These are phyloP conservation scores for Cherax destructor DNA, from an alignment of 1,140 invertebrate species.

Conservation along the genomic window DNA sequence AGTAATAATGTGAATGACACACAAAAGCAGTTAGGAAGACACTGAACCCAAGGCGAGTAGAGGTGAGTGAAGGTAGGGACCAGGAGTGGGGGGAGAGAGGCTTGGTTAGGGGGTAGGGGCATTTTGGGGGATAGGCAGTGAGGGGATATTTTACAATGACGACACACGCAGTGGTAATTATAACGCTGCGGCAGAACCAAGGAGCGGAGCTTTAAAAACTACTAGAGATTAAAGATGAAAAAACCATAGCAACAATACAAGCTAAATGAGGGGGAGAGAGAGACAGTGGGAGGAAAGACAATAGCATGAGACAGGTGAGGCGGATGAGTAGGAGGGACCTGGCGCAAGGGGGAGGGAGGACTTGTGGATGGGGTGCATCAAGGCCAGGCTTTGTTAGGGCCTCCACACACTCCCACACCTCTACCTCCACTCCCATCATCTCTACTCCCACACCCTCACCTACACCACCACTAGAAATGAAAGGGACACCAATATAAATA, in stretches of 20 bases:
- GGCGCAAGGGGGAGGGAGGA: neutral
- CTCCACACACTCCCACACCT: neutral
- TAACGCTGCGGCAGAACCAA: too few species aligned
- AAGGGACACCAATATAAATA: too few species aligned
- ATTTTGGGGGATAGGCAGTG: too few species aligned
- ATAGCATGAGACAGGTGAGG: neutral
- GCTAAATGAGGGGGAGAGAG: neutral
- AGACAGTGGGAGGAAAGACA: neutral
- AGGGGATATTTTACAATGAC: too few species aligned
- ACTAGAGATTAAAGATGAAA: too few species aligned
- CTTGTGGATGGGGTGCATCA: neutral
- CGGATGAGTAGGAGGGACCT: too few species aligned
- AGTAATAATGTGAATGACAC: neutral
- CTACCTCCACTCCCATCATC: neutral
- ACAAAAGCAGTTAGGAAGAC: neutral
- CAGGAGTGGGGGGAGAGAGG: too few species aligned
- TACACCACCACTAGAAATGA: too few species aligned
- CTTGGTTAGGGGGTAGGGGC: too few species aligned
- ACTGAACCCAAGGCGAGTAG: neutral
- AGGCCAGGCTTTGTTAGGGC: conserved; percentile 35
- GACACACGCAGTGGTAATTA: too few species aligned
- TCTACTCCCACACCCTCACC: neutral
- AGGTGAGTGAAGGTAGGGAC: neutral
- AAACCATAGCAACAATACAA: too few species aligned
- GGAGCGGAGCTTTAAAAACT: too few species aligned